phyloP scores from a whole-genome alignment of 2,113 vertebrate genomes.

The Platysteira castanea region DNA sequence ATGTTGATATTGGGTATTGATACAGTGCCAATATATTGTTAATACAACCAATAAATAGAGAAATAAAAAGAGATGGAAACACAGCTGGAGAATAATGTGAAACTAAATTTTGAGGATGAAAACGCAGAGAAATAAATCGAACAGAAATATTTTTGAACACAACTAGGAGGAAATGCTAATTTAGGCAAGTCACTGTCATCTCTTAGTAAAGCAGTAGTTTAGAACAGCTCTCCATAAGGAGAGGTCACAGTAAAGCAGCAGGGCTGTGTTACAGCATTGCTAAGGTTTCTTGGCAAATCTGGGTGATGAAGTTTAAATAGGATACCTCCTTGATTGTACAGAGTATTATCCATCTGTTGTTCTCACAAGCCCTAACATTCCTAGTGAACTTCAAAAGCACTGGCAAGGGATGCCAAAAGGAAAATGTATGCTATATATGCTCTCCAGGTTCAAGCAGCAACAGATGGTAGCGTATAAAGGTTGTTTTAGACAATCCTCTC shows the following conservation, averaged over 20 bases:
- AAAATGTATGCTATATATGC: background rate
- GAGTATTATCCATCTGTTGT: conserved; percentile 2
- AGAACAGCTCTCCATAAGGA: background rate
- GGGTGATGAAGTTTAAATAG: background rate
- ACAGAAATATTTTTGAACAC: background rate
- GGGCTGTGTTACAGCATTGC: background rate
- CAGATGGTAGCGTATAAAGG: background rate
- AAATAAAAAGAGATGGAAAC: background rate
- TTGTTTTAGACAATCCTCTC: background rate
- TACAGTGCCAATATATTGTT: background rate
- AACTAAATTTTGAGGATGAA: background rate
- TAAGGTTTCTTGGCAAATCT: background rate
- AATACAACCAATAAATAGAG: background rate
- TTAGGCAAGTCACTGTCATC: background rate
- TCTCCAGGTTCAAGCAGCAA: background rate
- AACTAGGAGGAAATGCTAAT: background rate
- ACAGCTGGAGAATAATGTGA: background rate
- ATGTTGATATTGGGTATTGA: background rate
- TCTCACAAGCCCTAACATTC: background rate
- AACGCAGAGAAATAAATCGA: background rate
- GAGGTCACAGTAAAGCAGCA: background rate
- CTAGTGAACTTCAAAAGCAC: background rate
- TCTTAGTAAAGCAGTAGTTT: background rate
- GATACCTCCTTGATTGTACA: background rate
- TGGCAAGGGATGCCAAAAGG: background rate